phyloP scores from a whole-genome alignment of 2,797 vertebrate genomes.

The Lepilemur ruficaudatus region DNA sequence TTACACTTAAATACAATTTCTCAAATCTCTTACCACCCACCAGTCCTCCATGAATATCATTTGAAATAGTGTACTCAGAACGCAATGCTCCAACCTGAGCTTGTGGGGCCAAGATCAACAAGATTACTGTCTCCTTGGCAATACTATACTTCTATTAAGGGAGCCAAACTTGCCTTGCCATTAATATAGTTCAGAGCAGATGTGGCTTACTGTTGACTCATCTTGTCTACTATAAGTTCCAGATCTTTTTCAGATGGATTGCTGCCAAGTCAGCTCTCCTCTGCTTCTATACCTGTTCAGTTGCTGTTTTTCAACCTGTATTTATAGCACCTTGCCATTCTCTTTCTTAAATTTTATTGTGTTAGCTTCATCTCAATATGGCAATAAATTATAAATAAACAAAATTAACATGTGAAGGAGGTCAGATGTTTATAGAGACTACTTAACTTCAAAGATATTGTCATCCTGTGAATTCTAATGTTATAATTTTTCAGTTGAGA shows the following conservation, averaged over 20 bases:
- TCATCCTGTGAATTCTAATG: neutral
- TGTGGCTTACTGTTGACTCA: neutral
- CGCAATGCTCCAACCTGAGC: neutral
- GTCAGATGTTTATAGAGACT: neutral
- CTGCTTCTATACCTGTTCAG: neutral
- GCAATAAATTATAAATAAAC: neutral
- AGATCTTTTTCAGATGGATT: constrained; percentile 12
- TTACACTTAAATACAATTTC: neutral
- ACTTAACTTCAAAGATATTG: neutral
- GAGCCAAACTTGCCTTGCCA: neutral
- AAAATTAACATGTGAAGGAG: neutral
- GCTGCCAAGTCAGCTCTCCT: neutral
- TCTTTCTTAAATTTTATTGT: constrained; percentile 13
- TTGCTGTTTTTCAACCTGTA: neutral
- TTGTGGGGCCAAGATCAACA: neutral
- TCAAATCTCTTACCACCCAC: neutral
- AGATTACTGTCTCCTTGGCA: neutral
- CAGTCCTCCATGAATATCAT: neutral
- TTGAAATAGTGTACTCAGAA: neutral
- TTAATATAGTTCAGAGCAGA: neutral
- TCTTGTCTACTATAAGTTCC: constrained; percentile 9
- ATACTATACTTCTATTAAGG: neutral
- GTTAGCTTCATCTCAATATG: neutral
- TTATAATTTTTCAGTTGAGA: neutral
- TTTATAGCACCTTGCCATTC: neutral